These are phyloP conservation scores for Tokudaia muenninki DNA, from an alignment of 2,797 vertebrate genomes.

Conservation along the genomic window DNA sequence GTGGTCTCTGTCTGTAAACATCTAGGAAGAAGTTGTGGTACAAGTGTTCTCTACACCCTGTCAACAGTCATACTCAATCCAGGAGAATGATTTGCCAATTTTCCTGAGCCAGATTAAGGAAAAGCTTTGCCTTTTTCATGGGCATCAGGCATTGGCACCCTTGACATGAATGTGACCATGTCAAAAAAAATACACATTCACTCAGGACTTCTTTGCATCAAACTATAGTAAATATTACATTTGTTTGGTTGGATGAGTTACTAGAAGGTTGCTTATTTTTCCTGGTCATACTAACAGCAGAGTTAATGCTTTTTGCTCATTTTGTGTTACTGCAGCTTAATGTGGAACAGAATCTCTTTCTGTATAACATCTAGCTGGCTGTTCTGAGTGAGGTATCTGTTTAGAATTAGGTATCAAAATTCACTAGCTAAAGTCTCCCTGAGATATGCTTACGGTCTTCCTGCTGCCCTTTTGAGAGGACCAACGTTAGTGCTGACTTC, in stretches of 20 bases:
- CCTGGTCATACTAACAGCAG: not conserved
- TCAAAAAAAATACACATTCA: not conserved
- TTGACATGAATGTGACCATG: not conserved
- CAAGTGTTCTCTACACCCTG: not conserved
- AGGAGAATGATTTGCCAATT: not conserved
- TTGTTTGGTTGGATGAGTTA: not conserved
- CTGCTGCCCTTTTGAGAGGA: not conserved
- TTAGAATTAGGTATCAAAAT: not conserved
- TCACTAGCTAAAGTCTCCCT: not conserved
- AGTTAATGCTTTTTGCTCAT: not conserved
- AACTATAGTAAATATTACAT: not conserved
- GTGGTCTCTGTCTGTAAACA: no score
- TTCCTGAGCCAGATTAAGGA: not conserved
- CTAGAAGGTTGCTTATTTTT: not conserved
- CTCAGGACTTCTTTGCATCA: not conserved
- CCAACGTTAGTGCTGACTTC: fast-evolving
- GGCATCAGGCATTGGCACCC: not conserved
- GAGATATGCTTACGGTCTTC: not conserved
- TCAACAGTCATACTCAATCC: not conserved
- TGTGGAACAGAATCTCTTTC: not conserved
- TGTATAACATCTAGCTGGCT: not conserved
- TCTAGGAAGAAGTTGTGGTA: not conserved
- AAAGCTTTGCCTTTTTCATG: not conserved
- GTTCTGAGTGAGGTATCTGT: not conserved
- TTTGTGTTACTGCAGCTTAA: not conserved